Percentiles rank a stretch among this genome's conserved stretches.
Evolutionary conservation across 2,113 vertebrate genomes (phyloP).

Genomic region (Danio rerio): DNA sequence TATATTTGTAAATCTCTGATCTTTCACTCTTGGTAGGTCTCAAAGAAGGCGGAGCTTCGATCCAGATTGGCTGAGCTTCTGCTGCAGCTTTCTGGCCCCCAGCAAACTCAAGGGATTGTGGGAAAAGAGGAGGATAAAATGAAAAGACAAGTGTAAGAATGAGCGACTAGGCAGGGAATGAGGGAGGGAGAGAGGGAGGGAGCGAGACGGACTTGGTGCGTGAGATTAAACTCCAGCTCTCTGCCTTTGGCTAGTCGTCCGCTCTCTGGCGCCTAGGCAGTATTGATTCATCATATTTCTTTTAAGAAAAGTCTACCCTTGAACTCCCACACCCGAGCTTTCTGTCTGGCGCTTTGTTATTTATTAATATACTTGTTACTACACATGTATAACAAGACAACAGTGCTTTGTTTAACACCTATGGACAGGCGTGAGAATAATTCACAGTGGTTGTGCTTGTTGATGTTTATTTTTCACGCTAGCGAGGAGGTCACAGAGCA

Average conservation of each 20-base stretch:
- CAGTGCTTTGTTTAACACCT: background rate
- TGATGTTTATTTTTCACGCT: background rate
- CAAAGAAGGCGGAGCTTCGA: constrained; percentile 81
- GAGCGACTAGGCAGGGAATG: constrained; percentile 54
- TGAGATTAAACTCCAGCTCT: constrained; percentile 42
- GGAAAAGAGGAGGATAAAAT: constrained; percentile 78
- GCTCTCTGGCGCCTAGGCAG: background rate
- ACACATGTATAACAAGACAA: background rate
- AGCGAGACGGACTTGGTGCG: constrained; percentile 5
- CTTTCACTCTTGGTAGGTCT: constrained; percentile 73
- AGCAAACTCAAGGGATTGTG: constrained; percentile 78
- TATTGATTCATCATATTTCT: constrained; percentile 26
- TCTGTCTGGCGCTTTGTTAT: background rate
- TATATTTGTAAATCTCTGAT: constrained; percentile 53
- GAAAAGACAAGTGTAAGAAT: constrained; percentile 84
- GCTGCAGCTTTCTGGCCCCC: constrained; percentile 79
- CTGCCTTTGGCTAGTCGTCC: background rate
- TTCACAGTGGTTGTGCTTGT: background rate
- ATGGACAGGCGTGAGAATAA: background rate
- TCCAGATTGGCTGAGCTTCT: constrained; percentile 83
- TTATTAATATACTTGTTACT: constrained; percentile 9
- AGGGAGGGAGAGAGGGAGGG: background rate
- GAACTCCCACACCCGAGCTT: background rate
- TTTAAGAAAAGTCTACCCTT: constrained; percentile 11
- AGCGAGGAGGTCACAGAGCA: constrained; percentile 30